Evolutionary conservation across 2,888 invertebrate genomes (phyloP), one percentile per base, ranked within the genome.

Genomic region (Clivina fossor): DNA sequence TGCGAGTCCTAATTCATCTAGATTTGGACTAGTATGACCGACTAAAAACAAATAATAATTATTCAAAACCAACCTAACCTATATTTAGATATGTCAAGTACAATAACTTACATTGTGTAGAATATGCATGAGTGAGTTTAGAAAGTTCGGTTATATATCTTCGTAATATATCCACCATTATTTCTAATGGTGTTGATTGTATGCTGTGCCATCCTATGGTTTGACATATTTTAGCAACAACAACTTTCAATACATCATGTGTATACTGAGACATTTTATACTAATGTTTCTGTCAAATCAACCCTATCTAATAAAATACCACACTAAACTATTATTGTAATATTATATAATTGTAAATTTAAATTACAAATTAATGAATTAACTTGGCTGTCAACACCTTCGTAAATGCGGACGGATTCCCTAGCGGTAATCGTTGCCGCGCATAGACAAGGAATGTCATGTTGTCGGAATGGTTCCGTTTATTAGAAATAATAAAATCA

Each of bases 141-240:
- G 88, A 84, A 62, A 94, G 76, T 73, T 90, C 86, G 62, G 80
- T 73, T 54, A 95, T 78, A 75, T 94, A 93, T 68, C 88, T 85
- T 66, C 88, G 86, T 71, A 93, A 77, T 55, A 94, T 82, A 78
- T 96, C 95, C 43, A 90, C 87, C 68, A 96, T 77, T 62, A 95
- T 84, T 71, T 95, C 94, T 66, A 95, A 73, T 22, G 96, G 89
- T 44, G 90, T 88, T 26, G 88, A 83, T 71, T 92, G 90, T 64
- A 92, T 88, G 13, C 89, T 85, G 74, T 93, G 89, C 88, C 94
- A 96, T 63, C 96, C 96, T 66, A 96, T 86, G 63, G 90, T 90
- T 78, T 93, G 91, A 72, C 94, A 89, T 73, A 95, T 88, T 79
- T 94, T 93, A 63, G 90, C 94, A 64, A 94, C 87, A 68, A 88